phyloP scores from a whole-genome alignment of 64 coral and sea anemone species.

The Montipora capricornis region DNA sequence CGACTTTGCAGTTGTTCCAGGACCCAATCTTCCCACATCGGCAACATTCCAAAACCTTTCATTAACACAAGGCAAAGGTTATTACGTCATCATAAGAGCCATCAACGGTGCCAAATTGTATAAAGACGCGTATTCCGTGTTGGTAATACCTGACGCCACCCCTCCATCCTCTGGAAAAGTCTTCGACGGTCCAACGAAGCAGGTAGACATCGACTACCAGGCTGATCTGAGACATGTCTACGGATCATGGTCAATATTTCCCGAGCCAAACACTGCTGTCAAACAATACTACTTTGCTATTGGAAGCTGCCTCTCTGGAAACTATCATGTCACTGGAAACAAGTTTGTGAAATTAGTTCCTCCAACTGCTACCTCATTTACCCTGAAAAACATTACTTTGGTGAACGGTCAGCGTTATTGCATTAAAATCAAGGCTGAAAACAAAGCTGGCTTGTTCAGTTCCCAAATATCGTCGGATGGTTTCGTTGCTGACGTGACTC shows the following conservation, averaged over 20 bases:
- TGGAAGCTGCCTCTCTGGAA: slow-evolving; percentile 76
- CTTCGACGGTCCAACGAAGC: slow-evolving; percentile 62
- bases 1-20: slow-evolving; percentile 54
- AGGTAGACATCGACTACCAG: slow-evolving; percentile 80
- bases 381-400: slow-evolving; percentile 59
- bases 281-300: slow-evolving; percentile 84
- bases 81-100: slow-evolving; percentile 75
- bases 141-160: slow-evolving; percentile 75
- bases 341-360: slow-evolving; percentile 42
- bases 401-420: slow-evolving; percentile 87
- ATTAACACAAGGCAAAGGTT: slow-evolving; percentile 56
- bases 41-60: slow-evolving; percentile 63
- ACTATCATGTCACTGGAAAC: slow-evolving; percentile 85
- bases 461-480: slow-evolving; percentile 77
- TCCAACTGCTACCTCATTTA: slow-evolving; percentile 58
- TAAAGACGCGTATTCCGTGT: slow-evolving; percentile 69
- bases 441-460: slow-evolving; percentile 79
- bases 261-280: slow-evolving; percentile 78
- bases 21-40: slow-evolving; percentile 54
- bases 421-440: slow-evolving; percentile 86
- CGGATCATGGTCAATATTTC: slow-evolving; percentile 76
- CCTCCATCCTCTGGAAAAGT: slow-evolving; percentile 74
- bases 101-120: slow-evolving; percentile 60
- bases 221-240: slow-evolving; percentile 34
- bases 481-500: slow-evolving; percentile 74